These are phyloP conservation scores for Pachyramphus minor DNA, from an alignment of 2,113 vertebrate genomes.

Conservation along the genomic window DNA sequence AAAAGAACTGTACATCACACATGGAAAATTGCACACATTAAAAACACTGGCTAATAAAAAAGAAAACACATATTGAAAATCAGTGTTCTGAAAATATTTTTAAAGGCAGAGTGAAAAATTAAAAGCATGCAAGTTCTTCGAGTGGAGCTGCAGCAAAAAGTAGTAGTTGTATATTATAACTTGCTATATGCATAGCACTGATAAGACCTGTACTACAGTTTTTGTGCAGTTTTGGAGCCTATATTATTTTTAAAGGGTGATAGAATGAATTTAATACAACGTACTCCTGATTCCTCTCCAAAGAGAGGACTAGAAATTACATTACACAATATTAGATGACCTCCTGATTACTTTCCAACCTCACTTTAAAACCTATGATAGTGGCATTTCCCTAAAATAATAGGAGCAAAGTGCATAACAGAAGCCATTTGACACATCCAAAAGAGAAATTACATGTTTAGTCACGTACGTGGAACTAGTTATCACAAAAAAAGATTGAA, in stretches of 20 bases:
- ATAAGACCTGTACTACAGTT: rapidly evolving
- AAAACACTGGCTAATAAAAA: neutral
- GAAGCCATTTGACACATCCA: neutral
- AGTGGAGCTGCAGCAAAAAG: neutral
- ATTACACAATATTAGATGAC: neutral
- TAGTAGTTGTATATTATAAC: neutral
- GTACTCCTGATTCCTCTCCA: neutral
- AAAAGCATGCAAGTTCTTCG: neutral
- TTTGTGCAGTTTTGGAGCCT: neutral
- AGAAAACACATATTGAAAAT: neutral
- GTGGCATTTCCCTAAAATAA: neutral
- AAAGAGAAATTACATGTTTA: neutral
- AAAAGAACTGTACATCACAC: neutral
- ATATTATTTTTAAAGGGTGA: neutral
- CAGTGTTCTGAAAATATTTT: neutral
- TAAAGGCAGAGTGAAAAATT: neutral
- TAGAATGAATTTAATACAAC: neutral
- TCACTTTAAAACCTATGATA: neutral
- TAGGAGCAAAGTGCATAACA: neutral
- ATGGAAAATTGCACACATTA: neutral
- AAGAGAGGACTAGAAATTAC: neutral
- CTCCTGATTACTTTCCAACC: neutral
- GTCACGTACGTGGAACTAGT: neutral
- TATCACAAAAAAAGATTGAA: neutral
- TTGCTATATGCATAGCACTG: neutral